Evolutionary conservation across 2,797 vertebrate genomes (phyloP), one percentile per base, ranked within the genome.

Genomic region (Valencia hispanica): DNA sequence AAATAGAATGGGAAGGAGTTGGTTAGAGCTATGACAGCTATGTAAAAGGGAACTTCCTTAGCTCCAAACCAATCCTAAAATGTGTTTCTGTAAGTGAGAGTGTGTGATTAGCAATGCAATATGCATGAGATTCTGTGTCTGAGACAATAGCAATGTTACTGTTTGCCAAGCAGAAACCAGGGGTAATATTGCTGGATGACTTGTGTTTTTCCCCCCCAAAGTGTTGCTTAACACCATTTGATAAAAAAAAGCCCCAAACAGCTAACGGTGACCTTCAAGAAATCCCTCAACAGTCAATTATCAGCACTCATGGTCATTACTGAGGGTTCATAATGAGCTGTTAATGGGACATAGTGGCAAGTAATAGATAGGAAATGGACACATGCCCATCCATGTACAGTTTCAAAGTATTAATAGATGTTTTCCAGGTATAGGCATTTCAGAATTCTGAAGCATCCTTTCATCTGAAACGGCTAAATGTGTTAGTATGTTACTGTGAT

Each of bases 321-420:
- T 30, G 77, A 68, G 78, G 85, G 78, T 86, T 86, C 78, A 87
- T 84, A 87, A 90, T 83, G 72, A 48, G 72, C 79, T 78, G 75
- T 76, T 89, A 86, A 87, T 88, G 84, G 83, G 81, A 84, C 73
- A 59, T 6, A 71, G 75, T 43, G 45, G 69, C 61, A 68, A 50
- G 48, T 75, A 53, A 69, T 34, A 45, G 10, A n/a, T 27, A 61
- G 68, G 57, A 73, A 76, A 78, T 22, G 6, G 53, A 45, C 43
- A 12, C 12, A 69, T 30, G 66, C 30, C 22, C 18, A 69, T 25
- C 74, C 79, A 68, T 25, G 6, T 45, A 25, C 2, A 25, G 15
- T 41, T 66, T 41, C 17, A 25, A 11, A 22, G 36, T 4, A 10
- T 34, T 47, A 45, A 36, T 17, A 25, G 43, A 50, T 30, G 20